Base-by-base conservation (phyloP, 2,888 invertebrate species). In the Protodeltote pygarga region DNA sequence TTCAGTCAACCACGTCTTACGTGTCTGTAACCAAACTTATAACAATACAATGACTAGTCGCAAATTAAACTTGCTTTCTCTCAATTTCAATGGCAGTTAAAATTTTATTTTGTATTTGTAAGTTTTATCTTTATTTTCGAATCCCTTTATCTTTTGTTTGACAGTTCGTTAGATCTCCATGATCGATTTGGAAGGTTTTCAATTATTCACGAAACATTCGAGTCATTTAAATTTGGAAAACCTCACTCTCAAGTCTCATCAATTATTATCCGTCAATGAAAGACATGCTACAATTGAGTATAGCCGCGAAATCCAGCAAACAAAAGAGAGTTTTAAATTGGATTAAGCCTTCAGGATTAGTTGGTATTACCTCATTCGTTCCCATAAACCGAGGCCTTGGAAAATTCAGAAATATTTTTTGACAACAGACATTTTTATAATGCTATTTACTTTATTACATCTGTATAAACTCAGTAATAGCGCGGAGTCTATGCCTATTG, bases 41-140 rank as follows among this genome's bases (percentile, higher is more conserved):
- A 69, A 60, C 65, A 73, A 65, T 61, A 60, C 49, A 49, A 68
- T 58, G 57, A 53, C 60, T 31, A 45, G 74, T 75, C 75, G 64
- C 67, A 77, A 75, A 81, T 78, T 75, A 71, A 78, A 79, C 71
- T 77, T 73, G 25, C 74, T 71, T 64, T 34, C 41, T 41, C 40
- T 46, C 48, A 66, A 71, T 57, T 67, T 71, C 61, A 49, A 64
- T 46, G 39, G 8, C 32, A 48, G 16, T 42, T 37, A 52, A 65
- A 54, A 70, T 70, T 60, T 68, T 38, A 41, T 63, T 63, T 64
- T 34, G 25, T 49, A 15, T 48, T 46, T 41, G 15, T 17, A 20
- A 21, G 20, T 49, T 42, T 45, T 44, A 29, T 31, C 25, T 47
- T 31, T 37, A 45, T 46, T 41, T 47, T 25, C 6, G 32, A 44